Evolutionary conservation across 2,888 invertebrate species (phyloP).

Genomic region (Eulithis prunata): DNA sequence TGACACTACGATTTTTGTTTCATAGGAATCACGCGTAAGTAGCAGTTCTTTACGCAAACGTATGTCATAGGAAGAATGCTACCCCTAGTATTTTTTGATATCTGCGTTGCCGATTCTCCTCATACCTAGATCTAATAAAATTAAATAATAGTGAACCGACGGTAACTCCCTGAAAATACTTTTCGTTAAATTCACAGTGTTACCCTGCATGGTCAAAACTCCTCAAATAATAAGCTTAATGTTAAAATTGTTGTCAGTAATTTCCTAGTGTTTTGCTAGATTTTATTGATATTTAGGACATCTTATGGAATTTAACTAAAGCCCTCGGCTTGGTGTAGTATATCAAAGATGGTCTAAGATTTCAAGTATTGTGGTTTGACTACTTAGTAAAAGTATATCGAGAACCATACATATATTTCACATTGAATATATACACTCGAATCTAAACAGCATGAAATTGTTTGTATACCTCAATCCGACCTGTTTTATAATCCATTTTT

Average conservation of each 20-base stretch:
- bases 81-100: slow-evolving; percentile 65
- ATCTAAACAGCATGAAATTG: slow-evolving; percentile 44
- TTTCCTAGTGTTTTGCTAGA: slow-evolving; percentile 12
- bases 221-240: slow-evolving; percentile 43
- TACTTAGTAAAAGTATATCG: slow-evolving; percentile 4
- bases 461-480: slow-evolving; percentile 39
- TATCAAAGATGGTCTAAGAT: slow-evolving; percentile 10
- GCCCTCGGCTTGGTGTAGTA: slow-evolving; percentile 7
- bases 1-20: slow-evolving; percentile 75
- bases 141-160: slow-evolving; percentile 48
- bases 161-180: slow-evolving; percentile 43
- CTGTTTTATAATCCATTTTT: slow-evolving; percentile 46
- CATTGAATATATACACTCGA: slow-evolving; percentile 12
- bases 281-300: slow-evolving; percentile 19
- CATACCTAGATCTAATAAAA: slow-evolving; percentile 46
- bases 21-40: slow-evolving; percentile 85
- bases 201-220: slow-evolving; percentile 63
- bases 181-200: slow-evolving; percentile 48
- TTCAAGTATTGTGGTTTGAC: slow-evolving; percentile 8
- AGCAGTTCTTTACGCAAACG: slow-evolving; percentile 60
- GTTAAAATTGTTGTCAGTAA: slow-evolving; percentile 22
- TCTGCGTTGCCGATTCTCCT: slow-evolving; percentile 49
- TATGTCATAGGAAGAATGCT: slow-evolving; percentile 70
- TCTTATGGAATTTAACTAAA: neutral
- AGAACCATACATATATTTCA: slow-evolving; percentile 10